Evolutionary conservation across 2,888 invertebrate genomes (phyloP).

Genomic region (Neelides folsomi): DNA sequence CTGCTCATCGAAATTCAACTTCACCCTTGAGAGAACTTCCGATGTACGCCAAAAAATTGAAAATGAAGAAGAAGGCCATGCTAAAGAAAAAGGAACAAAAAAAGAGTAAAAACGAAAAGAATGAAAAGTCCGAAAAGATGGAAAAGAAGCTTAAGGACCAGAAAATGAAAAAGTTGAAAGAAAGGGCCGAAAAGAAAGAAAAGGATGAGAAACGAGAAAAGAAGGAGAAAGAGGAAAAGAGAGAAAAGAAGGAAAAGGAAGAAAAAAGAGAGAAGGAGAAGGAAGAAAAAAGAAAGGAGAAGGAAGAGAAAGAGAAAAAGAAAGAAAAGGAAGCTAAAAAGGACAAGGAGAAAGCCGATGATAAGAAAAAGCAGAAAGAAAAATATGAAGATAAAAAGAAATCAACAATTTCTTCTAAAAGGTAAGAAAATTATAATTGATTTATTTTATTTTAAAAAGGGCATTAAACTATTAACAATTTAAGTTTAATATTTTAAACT

Average conservation of each 20-base stretch:
- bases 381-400: too few species aligned
- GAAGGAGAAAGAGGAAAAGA: neutral
- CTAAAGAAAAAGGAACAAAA: neutral
- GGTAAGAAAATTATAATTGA: too few species aligned
- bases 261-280: neutral
- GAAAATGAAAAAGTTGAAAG: slow-evolving; percentile 11
- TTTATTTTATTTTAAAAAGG: too few species aligned
- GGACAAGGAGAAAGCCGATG: slow-evolving; percentile 1
- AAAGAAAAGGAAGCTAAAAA: neutral
- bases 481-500: too few species aligned
- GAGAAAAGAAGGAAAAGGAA: neutral
- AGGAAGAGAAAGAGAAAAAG: neutral
- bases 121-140: slow-evolving; percentile 8
- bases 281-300: neutral
- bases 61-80: slow-evolving; percentile 10
- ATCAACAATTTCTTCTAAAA: too few species aligned
- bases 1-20: slow-evolving; percentile 23
- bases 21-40: slow-evolving; percentile 32
- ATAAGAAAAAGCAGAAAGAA: neutral
- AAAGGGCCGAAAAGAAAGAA: slow-evolving; percentile 44
- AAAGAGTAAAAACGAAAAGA: neutral
- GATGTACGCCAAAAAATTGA: slow-evolving; percentile 22
- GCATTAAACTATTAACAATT: too few species aligned
- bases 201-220: neutral
- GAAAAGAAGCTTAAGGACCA: slow-evolving; percentile 8